These are phyloP conservation scores for Danio jaintianensis DNA, from an alignment of 2,797 vertebrate species.

Conservation along the genomic window DNA sequence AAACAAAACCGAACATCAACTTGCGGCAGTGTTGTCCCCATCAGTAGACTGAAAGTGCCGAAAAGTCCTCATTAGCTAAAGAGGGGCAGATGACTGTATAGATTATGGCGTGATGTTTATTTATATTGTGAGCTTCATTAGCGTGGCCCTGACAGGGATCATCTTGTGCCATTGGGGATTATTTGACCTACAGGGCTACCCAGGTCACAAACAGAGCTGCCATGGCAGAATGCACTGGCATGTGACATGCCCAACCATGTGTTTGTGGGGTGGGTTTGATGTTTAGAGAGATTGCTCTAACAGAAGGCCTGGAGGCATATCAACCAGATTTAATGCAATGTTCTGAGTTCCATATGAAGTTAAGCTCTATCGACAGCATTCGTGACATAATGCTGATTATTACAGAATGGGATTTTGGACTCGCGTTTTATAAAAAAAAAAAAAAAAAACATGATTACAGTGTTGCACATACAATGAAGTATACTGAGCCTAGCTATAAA, in stretches of 20 bases:
- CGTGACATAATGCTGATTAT: neutral
- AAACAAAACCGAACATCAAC: neutral
- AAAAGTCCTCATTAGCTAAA: neutral
- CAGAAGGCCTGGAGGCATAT: constrained; percentile 9
- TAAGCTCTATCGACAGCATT: neutral
- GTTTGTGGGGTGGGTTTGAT: constrained; percentile 16
- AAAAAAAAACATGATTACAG: neutral
- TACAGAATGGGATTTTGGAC: neutral
- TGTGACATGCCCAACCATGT: constrained; percentile 20
- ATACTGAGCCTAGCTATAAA: neutral
- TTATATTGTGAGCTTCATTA: constrained; percentile 1
- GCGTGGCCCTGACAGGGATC: constrained; percentile 2
- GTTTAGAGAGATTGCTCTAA: constrained; percentile 24
- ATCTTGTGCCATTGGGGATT: constrained; percentile 9
- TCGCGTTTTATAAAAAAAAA: neutral
- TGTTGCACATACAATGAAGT: neutral
- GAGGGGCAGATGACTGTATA: constrained; percentile 35
- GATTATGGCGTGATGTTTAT: constrained; percentile 25
- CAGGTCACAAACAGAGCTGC: neutral
- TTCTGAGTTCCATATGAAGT: neutral
- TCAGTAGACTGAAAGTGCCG: neutral
- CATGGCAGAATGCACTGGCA: constrained; percentile 26
- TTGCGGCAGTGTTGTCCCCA: neutral
- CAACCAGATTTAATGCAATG: constrained; percentile 10
- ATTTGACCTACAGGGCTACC: constrained; percentile 27